Percentiles rank a stretch among this genome's conserved stretches.
Evolutionary conservation across 2,113 vertebrate genomes (phyloP).

Genomic region (Pangasianodon gigas): DNA sequence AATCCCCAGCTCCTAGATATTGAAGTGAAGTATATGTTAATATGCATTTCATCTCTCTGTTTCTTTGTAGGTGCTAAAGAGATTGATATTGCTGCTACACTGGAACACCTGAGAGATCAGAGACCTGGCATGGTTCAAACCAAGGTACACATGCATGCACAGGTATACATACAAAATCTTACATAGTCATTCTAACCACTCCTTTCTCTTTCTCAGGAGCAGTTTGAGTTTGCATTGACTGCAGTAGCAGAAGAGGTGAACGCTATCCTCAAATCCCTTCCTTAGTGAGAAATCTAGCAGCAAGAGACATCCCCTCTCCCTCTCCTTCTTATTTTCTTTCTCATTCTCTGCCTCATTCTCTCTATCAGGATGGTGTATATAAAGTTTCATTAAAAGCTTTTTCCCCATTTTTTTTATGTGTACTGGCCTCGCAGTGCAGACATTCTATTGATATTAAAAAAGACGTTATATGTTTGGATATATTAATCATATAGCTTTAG

Average conservation of each 20-base stretch:
- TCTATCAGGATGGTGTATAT: slow-evolving; percentile 18
- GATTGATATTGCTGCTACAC: slow-evolving; percentile 96
- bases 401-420: slow-evolving; percentile 40
- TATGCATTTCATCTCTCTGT: slow-evolving; percentile 20
- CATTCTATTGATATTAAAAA: slow-evolving; percentile 14
- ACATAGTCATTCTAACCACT: slow-evolving; percentile 22
- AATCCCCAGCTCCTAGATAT: background rate
- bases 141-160: slow-evolving; percentile 76
- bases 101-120: slow-evolving; percentile 98
- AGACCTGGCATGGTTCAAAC: slow-evolving; percentile 95
- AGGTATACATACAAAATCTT: background rate
- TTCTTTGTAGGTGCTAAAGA: slow-evolving; percentile 89
- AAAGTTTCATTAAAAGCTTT: slow-evolving; percentile 51
- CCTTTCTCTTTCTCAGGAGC: slow-evolving; percentile 49
- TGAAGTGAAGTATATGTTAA: background rate
- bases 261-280: slow-evolving; percentile 55
- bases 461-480: slow-evolving; percentile 37
- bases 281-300: slow-evolving; percentile 43
- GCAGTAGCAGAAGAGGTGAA: slow-evolving; percentile 60
- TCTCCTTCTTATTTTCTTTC: background rate
- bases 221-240: slow-evolving; percentile 58
- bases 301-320: background rate
- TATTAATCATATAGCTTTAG: slow-evolving; percentile 36
- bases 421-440: slow-evolving; percentile 17
- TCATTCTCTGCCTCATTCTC: background rate